Percentiles rank a stretch among this genome's conserved stretches.
phyloP scores from a whole-genome alignment of 2,113 vertebrate species.

The Emydocephalus ijimae region DNA sequence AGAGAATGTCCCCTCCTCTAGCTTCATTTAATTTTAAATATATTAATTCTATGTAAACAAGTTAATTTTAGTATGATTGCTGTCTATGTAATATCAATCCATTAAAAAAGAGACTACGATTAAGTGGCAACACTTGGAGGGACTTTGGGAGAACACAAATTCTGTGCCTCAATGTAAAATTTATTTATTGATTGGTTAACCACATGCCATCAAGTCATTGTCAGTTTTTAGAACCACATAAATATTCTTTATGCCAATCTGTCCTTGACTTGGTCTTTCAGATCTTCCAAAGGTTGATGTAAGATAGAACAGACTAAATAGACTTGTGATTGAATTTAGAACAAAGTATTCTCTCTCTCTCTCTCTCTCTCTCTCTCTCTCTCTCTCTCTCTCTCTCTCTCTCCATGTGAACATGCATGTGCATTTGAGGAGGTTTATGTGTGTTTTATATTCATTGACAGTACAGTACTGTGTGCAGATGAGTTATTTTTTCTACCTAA shows the following conservation, averaged over 20 bases:
- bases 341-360: neutral
- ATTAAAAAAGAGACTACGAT: neutral
- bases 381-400: neutral
- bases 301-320: neutral
- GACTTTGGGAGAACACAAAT: neutral
- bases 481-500: neutral
- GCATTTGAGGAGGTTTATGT: neutral
- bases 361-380: no score
- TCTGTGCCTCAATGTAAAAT: neutral
- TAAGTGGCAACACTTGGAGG: neutral
- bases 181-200: neutral
- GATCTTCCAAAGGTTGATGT: neutral
- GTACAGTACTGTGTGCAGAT: neutral
- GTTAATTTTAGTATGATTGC: neutral
- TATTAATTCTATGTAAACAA: neutral
- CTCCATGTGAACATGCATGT: rapidly evolving
- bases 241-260: neutral
- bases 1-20: neutral
- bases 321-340: neutral
- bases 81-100: neutral
- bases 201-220: neutral
- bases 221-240: neutral
- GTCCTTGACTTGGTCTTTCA: neutral
- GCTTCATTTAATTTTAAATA: neutral
- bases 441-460: neutral